Base-by-base conservation (phyloP, 2,888 invertebrate genomes). In the Dryomyza anilis region DNA sequence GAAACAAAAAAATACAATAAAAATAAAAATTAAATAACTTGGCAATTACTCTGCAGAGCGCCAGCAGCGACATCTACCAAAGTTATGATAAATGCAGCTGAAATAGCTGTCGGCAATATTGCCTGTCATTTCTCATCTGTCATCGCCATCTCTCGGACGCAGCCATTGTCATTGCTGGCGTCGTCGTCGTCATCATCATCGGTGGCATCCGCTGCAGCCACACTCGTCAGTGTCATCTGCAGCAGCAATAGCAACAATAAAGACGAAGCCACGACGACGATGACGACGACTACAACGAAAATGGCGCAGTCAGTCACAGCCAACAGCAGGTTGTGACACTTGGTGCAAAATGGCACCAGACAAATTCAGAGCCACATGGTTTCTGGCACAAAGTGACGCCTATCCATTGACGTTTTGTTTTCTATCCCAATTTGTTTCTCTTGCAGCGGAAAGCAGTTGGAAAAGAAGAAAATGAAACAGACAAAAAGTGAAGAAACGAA, bases 1-100 rank as follows among this genome's bases (percentile, higher is more conserved):
- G n/a, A 43, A 43, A 43, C n/a, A 16, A 72, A 69, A 69, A 71
- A 69, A 66, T 67, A 72, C 75, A 76, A 72, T 74, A 73, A 73
- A 46, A 30, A 16, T 12, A n/a, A 16, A n/a, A n/a, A n/a, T n/a
- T 23, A 55, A 21, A 45, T 12, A 48, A 59, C 30, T 48, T 46
- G 53, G 61, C 53, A 52, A 52, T 61, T 53, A 52, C 46, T 61
- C 39, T 61, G n/a, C 29, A 7, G 39, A 23, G 19, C 25, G 39
- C 19, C 43, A 29, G 30, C 29, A 52, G 39, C 39, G 61, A 21
- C 59, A 25, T 53, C 61, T 43, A 66, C 65, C 71, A 72, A 64
- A 75, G 74, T 73, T 75, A 75, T 77, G 76, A 76, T 77, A 76
- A 76, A 78, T 78, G 76, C 73, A 75, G 73, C 75, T 75, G 72